Evolutionary conservation across 2,797 vertebrate genomes (phyloP), one percentile per base, ranked within the genome.

Genomic region (Coendou prehensilis): DNA sequence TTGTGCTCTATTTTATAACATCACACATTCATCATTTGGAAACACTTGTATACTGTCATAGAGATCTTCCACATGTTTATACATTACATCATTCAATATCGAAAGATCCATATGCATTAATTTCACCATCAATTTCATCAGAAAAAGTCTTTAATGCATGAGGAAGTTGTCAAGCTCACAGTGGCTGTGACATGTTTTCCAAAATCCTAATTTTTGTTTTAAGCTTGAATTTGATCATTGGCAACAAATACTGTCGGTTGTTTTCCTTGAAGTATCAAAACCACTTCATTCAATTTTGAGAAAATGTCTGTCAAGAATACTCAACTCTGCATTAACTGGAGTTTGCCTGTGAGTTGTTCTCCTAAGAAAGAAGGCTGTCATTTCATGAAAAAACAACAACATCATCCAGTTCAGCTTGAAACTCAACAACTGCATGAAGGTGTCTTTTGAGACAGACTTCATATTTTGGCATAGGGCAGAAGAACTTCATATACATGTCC

Each of bases 121-220:
- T 20, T 30, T n/a, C 61, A 91, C 5, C 33, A 80, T 28, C 13
- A 59, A 5, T 54, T 90, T 73, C 5, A 52, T 59, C 41, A 93
- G 69, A 84, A 87, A 63, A 52, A 57, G 41, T 78, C 71, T 57
- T 89, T 64, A 50, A 52, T 54, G 57, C 63, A 88, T 88, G 52
- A 88, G 57, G 57, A 82, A 95, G 41, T 41, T 92, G 50, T 91
- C 79, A 95, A 91, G 41, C 30, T 88, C 41, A 67, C 9, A 10
- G 41, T 41, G 26, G 56, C 63, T 87, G 71, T n/a, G 37, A 67
- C 33, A 71, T 75, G n/a, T 91, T 95, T 91, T 64, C 54, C 28
- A 47, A 80, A 96, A 85, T 88, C 50, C 11, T 33, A 26, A 30
- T 80, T 96, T 89, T 91, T 78, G 61, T 91, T 91, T 93, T n/a